A percentile compares a stretch with the other conserved stretches of the same genome.
phyloP scores from a whole-genome alignment of 2,113 vertebrate species.

The Myanophis thanlyinensis region DNA sequence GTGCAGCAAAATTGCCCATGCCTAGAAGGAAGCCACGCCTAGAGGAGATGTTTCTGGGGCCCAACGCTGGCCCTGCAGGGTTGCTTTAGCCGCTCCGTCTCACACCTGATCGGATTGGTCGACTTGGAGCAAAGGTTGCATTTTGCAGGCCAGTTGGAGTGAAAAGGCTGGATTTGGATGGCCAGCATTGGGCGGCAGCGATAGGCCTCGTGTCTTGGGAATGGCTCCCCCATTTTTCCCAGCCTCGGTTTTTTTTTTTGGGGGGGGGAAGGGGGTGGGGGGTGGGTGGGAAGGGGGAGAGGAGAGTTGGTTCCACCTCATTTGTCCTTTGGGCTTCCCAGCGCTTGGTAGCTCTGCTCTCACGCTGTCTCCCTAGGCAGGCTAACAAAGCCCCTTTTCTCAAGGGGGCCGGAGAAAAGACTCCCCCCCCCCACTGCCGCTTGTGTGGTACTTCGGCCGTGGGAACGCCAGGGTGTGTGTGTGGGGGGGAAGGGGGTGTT shows the following conservation, averaged over 20 bases:
- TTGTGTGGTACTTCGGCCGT: conserved; percentile 83
- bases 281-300: fast-evolving
- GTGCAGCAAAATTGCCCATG: no score
- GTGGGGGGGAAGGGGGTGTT: no score
- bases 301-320: conserved; percentile 60
- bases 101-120: not conserved
- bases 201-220: conserved; percentile 63
- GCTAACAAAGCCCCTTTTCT: conserved; percentile 98
- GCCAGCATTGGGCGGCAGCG: conserved; percentile 9
- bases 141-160: fast-evolving
- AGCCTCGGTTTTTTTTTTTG: conserved; percentile 38
- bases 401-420: conserved; percentile 81
- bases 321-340: conserved; percentile 84
- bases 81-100: not conserved
- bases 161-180: conserved; percentile 23
- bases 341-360: conserved; percentile 77
- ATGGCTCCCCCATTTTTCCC: conserved; percentile 57
- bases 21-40: not conserved
- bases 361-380: conserved; percentile 87
- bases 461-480: conserved; percentile 78
- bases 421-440: conserved; percentile 76
- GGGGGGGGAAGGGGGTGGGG: conserved; percentile 20
- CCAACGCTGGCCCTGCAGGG: not conserved
- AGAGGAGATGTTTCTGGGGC: not conserved
- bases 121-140: fast-evolving